These are phyloP conservation scores for Volucella inflata DNA, from an alignment of 2,888 invertebrate species.

Conservation along the genomic window DNA sequence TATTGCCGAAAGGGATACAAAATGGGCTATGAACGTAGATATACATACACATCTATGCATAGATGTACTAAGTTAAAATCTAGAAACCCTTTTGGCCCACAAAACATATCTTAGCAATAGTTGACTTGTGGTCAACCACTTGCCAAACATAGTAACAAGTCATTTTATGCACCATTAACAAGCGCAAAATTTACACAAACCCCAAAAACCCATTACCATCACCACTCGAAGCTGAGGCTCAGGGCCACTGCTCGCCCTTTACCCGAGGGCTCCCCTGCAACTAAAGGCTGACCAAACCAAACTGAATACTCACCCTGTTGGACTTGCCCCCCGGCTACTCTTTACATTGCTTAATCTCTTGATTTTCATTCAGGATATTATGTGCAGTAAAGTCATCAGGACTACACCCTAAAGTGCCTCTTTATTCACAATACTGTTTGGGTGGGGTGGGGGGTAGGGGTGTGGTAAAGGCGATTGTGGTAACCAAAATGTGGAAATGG, in stretches of 20 bases:
- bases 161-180: constrained; percentile 78
- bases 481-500: constrained; percentile 15
- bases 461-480: constrained; percentile 8
- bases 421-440: constrained; percentile 66
- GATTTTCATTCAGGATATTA: constrained; percentile 75
- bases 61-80: constrained; percentile 45
- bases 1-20: constrained; percentile 35
- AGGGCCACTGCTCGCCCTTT: constrained; percentile 20
- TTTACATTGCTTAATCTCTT: constrained; percentile 72
- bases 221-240: constrained; percentile 59
- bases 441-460: constrained; percentile 26
- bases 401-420: constrained; percentile 71
- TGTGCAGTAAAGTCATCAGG: constrained; percentile 75
- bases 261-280: not conserved
- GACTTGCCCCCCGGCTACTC: not conserved
- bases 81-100: constrained; percentile 77
- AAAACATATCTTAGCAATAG: constrained; percentile 74
- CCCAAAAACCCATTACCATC: constrained; percentile 75
- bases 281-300: constrained; percentile 35
- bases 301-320: not conserved
- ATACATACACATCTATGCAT: not conserved
- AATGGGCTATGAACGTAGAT: constrained; percentile 11
- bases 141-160: constrained; percentile 77
- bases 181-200: constrained; percentile 75
- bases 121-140: constrained; percentile 76